These are phyloP conservation scores for Dasyurus viverrinus DNA, from an alignment of 2,113 vertebrate species.

Conservation along the genomic window DNA sequence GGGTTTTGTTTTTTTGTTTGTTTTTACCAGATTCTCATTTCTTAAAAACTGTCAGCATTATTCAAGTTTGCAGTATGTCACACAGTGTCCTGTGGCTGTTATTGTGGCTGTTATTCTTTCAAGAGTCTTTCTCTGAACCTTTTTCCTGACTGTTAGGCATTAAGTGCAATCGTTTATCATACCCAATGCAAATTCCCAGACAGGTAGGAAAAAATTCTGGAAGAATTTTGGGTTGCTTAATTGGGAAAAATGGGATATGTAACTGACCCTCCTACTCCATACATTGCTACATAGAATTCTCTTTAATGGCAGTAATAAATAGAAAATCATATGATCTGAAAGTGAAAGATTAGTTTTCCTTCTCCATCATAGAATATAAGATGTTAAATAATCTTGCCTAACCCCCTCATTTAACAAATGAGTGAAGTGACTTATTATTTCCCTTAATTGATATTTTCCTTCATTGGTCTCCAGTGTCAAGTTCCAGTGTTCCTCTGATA, in stretches of 20 bases:
- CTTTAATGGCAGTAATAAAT: no score
- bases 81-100: not conserved
- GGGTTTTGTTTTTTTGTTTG: not conserved
- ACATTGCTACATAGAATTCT: no score
- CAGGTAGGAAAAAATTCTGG: not conserved
- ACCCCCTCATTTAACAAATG: no score
- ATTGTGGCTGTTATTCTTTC: conserved; percentile 23
- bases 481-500: no score
- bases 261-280: no score
- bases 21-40: not conserved
- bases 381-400: no score
- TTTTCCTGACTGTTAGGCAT: conserved; percentile 43
- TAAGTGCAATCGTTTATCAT: conserved; percentile 28
- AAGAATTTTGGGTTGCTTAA: not conserved
- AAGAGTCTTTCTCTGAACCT: conserved; percentile 42
- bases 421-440: no score
- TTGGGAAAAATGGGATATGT: not conserved
- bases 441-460: no score
- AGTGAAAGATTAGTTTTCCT: no score
- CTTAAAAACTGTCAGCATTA: conserved; percentile 29
- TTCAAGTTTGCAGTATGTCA: conserved; percentile 15
- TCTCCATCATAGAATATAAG: no score
- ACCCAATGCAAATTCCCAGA: not conserved
- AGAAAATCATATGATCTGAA: no score
- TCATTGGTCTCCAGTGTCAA: no score